These are phyloP conservation scores for Monopterus albus DNA, from an alignment of 2,113 vertebrate species.

Conservation along the genomic window DNA sequence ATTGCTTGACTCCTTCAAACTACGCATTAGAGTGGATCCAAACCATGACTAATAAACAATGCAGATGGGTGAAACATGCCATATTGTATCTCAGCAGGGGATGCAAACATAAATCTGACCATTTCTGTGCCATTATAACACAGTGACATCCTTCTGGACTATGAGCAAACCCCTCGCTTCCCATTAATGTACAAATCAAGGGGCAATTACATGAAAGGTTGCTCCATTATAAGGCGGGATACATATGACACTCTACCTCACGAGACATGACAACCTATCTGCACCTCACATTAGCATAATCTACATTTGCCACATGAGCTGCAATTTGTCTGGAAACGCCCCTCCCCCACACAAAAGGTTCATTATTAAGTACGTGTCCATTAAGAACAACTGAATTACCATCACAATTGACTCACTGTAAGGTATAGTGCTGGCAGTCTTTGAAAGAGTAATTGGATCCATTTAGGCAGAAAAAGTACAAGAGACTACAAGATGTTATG, in stretches of 20 bases:
- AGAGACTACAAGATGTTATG: slow-evolving; percentile 36
- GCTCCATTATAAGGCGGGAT: slow-evolving; percentile 51
- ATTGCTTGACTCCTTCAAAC: slow-evolving; percentile 18
- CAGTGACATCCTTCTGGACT: slow-evolving; percentile 31
- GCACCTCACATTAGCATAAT: slow-evolving; percentile 76
- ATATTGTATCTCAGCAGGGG: slow-evolving; percentile 7
- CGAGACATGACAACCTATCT: slow-evolving; percentile 56
- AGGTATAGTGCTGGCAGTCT: slow-evolving; percentile 63
- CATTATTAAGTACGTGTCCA: slow-evolving; percentile 77
- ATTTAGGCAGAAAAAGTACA: slow-evolving; percentile 69
- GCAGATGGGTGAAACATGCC: slow-evolving; percentile 18
- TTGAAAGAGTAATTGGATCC: slow-evolving; percentile 80
- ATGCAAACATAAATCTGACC: slow-evolving; percentile 9
- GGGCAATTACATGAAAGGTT: slow-evolving; percentile 49
- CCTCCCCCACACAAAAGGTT: slow-evolving; percentile 70
- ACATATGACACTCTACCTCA: slow-evolving; percentile 60
- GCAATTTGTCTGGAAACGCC: slow-evolving; percentile 79
- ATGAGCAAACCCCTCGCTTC: slow-evolving; percentile 27
- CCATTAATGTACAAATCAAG: slow-evolving; percentile 62
- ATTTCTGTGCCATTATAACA: slow-evolving; percentile 38
- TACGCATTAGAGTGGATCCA: slow-evolving; percentile 27
- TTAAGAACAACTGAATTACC: slow-evolving; percentile 81
- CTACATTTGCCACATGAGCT: slow-evolving; percentile 61
- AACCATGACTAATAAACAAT: slow-evolving; percentile 37
- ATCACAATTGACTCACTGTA: slow-evolving; percentile 76